Base-by-base conservation (phyloP, 1,140 invertebrate genomes). In the Trichoplusia ni region DNA sequence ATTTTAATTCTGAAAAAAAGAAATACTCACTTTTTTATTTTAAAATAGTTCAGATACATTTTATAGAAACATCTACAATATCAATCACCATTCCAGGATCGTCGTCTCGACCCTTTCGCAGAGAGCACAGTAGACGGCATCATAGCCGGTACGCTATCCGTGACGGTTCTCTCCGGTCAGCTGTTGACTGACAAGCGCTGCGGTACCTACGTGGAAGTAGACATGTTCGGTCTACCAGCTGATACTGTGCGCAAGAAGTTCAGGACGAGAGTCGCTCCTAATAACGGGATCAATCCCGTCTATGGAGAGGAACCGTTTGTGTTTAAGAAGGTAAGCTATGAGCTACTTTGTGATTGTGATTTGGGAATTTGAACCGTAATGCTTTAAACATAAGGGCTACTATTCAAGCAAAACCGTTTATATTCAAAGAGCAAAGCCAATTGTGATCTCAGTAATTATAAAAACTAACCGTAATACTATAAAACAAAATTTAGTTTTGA, bases 81-180 rank as follows among this genome's bases (percentile, higher is more conserved):
- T n/a, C n/a, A 25, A 5, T 14, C 1, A 16, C 2, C 0, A 5
- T 35, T 60, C 5, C 66, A 87, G 85, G 86, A 90, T 38, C 92
- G 97, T 1, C 94, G 95, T 4, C 95, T 99, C 77, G 99, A 99
- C 93, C 99, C 98, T 1, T 99, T 99, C 87, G 98, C 98, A 1
- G 99, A 99, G 91, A 98, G 97, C 51, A 99, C 98, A 6, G 98
- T 99, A 2, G 99, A 99, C 91, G 99, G 99, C 58, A 99, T 99
- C 54, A 99, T 99, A 76, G 98, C 99, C 9, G 98, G 98, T 9
- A 98, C 97, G 5, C 96, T 99, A 53, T 95, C 96, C 47, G 97
- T 99, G 31, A 95, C 96, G 63, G 96, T 98, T 7, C 92, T 96
- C 71, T 95, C 95, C 0, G 95, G 97, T 0, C 98, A 99, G 91